phyloP scores from a whole-genome alignment of 1,140 invertebrate genomes.

The Achatina immaculata region DNA sequence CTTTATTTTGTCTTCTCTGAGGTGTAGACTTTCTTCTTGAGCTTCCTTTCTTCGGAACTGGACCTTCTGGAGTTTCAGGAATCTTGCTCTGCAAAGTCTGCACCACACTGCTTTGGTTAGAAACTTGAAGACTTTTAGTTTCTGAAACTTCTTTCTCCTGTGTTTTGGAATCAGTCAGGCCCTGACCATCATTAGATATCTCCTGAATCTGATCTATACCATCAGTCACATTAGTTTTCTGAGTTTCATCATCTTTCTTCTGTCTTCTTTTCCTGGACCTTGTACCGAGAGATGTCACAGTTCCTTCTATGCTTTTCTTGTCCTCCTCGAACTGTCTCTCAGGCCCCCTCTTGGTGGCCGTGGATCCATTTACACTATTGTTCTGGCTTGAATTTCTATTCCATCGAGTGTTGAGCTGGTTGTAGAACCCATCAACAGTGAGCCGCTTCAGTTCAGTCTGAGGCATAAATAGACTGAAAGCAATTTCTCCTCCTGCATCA shows the following conservation, averaged over 20 bases:
- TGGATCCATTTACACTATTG: neutral
- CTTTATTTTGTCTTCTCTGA: slow-evolving; percentile 37
- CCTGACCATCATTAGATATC: no score
- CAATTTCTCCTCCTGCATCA: neutral
- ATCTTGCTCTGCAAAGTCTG: neutral
- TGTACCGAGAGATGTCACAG: neutral
- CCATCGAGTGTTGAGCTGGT: slow-evolving; percentile 15
- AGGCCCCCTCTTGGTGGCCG: neutral
- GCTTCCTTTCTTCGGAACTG: slow-evolving; percentile 13
- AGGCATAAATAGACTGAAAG: slow-evolving; percentile 12
- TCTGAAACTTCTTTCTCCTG: neutral
- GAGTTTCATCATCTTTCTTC: neutral
- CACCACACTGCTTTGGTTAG: neutral
- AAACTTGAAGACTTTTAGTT: neutral
- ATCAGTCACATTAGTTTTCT: neutral
- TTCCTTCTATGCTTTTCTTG: neutral
- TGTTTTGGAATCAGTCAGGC: neutral
- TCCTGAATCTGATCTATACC: neutral
- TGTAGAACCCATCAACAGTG: slow-evolving; percentile 31
- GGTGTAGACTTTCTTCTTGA: slow-evolving; percentile 35
- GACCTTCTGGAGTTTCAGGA: neutral
- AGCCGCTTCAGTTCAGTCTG: slow-evolving; percentile 35
- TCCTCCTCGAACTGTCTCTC: neutral
- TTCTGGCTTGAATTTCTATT: slow-evolving; percentile 1
- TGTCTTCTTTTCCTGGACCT: neutral